phyloP scores from a whole-genome alignment of 53 echinoderm and acorn worm genomes.

The Holothuria scabra region DNA sequence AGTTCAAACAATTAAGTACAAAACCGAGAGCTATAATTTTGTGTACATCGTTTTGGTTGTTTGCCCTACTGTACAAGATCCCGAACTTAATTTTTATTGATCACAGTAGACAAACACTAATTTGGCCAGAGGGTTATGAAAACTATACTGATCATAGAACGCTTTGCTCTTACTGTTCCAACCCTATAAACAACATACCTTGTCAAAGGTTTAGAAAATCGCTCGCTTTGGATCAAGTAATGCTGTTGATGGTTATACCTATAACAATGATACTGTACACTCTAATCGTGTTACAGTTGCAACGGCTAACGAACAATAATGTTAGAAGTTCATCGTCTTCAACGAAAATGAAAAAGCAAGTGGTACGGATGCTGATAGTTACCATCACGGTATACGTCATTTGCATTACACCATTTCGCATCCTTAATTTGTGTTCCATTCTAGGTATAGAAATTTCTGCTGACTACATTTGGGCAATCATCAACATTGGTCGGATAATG shows the following conservation, averaged over 20 bases:
- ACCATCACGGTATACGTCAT: conserved; percentile 90
- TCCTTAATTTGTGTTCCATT: conserved; percentile 84
- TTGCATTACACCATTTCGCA: conserved; percentile 93
- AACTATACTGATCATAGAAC: conserved; percentile 57
- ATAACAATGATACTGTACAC: conserved; percentile 87
- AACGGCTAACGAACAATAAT: conserved; percentile 80
- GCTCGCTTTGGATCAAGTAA: conserved; percentile 79
- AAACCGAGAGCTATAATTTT: conserved; percentile 80
- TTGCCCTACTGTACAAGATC: conserved; percentile 84
- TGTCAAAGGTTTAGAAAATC: conserved; percentile 70
- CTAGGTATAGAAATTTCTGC: conserved; percentile 65
- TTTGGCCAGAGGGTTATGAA: conserved; percentile 57
- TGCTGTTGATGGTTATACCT: conserved; percentile 95
- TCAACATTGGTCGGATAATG: conserved; percentile 88
- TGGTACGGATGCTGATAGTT: conserved; percentile 97
- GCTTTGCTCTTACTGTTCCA: conserved; percentile 66
- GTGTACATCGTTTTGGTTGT: conserved; percentile 77
- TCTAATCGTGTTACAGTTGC: conserved; percentile 83
- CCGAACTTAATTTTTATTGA: conserved; percentile 78
- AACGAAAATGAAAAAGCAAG: conserved; percentile 93
- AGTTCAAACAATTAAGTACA: conserved; percentile 91
- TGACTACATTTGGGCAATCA: conserved; percentile 78
- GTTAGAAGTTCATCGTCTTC: conserved; percentile 74
- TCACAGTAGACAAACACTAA: conserved; percentile 44
- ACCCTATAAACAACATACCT: conserved; percentile 16